These are phyloP conservation scores for Cybosia mesomella DNA, from an alignment of 2,888 invertebrate genomes.

Conservation along the genomic window DNA sequence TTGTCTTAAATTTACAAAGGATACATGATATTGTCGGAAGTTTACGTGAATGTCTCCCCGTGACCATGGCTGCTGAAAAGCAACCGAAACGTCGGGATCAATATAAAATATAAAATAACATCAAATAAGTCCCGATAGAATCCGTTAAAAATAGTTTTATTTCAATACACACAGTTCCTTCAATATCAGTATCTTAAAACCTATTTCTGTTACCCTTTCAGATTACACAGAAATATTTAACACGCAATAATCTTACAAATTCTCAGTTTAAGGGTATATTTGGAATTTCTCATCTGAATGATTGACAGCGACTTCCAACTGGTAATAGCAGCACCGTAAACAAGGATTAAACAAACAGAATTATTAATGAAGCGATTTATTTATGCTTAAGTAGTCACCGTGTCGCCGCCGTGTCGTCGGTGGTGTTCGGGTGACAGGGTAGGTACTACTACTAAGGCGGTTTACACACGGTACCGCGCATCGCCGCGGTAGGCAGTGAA, in stretches of 20 bases:
- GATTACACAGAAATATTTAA: neutral
- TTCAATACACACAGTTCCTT: too few species aligned
- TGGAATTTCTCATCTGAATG: constrained; percentile 17
- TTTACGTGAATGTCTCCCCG: too few species aligned
- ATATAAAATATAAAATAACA: too few species aligned
- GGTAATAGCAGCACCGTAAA: constrained; percentile 17
- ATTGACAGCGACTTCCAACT: constrained; percentile 1
- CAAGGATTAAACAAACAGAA: constrained; percentile 15
- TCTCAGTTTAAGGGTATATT: neutral
- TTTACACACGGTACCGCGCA: too few species aligned
- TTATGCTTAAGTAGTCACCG: neutral
- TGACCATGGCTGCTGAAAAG: too few species aligned
- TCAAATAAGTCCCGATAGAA: too few species aligned
- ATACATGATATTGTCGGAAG: too few species aligned
- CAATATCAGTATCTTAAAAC: neutral
- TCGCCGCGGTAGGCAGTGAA: too few species aligned
- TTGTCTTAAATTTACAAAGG: too few species aligned
- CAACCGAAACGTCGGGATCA: too few species aligned
- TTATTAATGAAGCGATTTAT: constrained; percentile 16
- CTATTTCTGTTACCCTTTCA: neutral
- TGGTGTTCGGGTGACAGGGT: neutral
- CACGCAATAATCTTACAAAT: neutral
- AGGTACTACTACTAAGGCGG: neutral
- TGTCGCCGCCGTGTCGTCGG: neutral
- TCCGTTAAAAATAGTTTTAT: too few species aligned